phyloP scores from a whole-genome alignment of 2,888 invertebrate species.

The Drosophila mimetica region DNA sequence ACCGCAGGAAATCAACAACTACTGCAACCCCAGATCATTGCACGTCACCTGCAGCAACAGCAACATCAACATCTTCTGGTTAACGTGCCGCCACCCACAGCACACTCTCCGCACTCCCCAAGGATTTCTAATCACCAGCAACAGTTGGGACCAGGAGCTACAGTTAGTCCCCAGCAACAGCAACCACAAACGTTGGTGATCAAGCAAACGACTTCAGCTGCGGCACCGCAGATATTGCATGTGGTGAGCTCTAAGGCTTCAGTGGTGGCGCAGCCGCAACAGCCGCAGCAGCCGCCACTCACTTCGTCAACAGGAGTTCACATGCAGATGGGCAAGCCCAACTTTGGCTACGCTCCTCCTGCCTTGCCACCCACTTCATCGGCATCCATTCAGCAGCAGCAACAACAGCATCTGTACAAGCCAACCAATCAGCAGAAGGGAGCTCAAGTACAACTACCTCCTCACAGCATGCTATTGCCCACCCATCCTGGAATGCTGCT shows the following conservation, averaged over 20 bases:
- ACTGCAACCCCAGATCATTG: conserved; percentile 71
- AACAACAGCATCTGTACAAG: conserved; percentile 74
- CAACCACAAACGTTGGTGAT: conserved; percentile 80
- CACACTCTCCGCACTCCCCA: conserved; percentile 76
- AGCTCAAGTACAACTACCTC: conserved; percentile 66
- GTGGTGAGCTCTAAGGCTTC: conserved; percentile 81
- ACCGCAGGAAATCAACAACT: conserved; percentile 74
- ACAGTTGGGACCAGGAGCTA: conserved; percentile 47
- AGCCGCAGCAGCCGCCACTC: conserved; percentile 40
- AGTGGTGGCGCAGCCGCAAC: conserved; percentile 53
- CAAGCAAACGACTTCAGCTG: conserved; percentile 69
- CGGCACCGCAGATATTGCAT: conserved; percentile 77
- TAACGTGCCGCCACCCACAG: conserved; percentile 81
- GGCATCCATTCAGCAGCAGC: conserved; percentile 54
- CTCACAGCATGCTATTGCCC: conserved; percentile 78
- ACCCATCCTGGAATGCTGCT: conserved; percentile 71
- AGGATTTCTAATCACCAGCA: conserved; percentile 66
- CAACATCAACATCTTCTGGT: conserved; percentile 77
- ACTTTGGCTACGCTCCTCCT: conserved; percentile 56
- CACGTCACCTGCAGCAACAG: conserved; percentile 61
- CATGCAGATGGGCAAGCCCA: conserved; percentile 57
- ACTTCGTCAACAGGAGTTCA: conserved; percentile 36
- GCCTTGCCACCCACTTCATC: conserved; percentile 49
- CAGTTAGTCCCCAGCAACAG: conserved; percentile 63
- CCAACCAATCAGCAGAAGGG: conserved; percentile 63